Base-by-base conservation (phyloP, 23 tunicate species). In the Halocynthia roretzi region DNA sequence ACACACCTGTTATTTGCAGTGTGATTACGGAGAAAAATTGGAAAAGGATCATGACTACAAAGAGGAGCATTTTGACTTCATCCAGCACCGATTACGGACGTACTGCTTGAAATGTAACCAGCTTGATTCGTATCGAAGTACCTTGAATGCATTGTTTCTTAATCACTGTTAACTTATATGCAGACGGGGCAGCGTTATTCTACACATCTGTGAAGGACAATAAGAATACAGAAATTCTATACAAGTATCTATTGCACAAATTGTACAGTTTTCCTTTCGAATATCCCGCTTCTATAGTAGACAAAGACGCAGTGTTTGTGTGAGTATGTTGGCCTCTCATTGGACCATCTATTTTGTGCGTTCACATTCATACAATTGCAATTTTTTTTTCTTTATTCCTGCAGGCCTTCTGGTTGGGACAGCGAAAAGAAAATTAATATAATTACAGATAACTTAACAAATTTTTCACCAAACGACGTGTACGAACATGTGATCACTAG, bases 341-440 rank as follows among this genome's bases (percentile, higher is more conserved):
- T 58, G 2, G 17, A 15, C 63, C 15, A n/a, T 1, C 5, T 58
- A n/a, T 58, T 15, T 15, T 1, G 63, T 58, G n/a, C 63, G 63
- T 60, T 15, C 18, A 17, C 4, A 60, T 60, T 4, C 2, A 17
- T 15, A 14, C 64, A 58, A 58, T 58, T 58, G 17, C 17, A 14
- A 58, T 58, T 14, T 10, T 23, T 54, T 5, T 70, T 70, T 6
- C n/a, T 70, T 23, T 54, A 44, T 70, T 70, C 50, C n/a, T 70
- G 18, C 76, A 74, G 78, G 8, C 99, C 99, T 11, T 52, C 67
- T n/a, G 99, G 99, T 15, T 96, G 99, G 99, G 99, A 96, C 64
- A 85, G 85, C 31, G 97, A 89, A 55, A 90, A 91, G 77, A 90
- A 92, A 63, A 79, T 96, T 40, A 71, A 69, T 49, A 80, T 96